phyloP scores from a whole-genome alignment of 2,113 vertebrate species.

The Syrrhaptes paradoxus region DNA sequence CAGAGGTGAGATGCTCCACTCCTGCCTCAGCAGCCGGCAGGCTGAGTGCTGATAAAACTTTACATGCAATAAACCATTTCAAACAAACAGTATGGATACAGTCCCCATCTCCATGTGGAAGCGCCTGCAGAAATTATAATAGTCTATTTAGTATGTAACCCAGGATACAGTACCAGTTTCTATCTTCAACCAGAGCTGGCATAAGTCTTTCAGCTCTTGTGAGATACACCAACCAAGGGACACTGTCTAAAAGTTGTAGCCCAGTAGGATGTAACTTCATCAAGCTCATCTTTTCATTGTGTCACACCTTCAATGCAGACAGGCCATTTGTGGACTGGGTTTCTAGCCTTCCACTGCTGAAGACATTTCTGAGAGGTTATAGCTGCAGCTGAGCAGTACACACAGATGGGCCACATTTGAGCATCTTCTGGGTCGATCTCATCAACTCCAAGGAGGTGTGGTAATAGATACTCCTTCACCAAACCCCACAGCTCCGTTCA shows the following conservation, averaged over 20 bases:
- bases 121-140: not conserved
- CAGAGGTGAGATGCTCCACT: not conserved
- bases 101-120: not conserved
- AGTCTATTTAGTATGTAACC: not conserved
- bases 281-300: not conserved
- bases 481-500: not conserved
- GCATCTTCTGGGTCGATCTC: not conserved
- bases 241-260: too few relatives aligned
- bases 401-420: not conserved
- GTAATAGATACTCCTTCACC: not conserved
- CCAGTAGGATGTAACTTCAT: not conserved
- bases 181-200: not conserved
- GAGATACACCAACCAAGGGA: fast-evolving
- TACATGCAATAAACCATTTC: not conserved
- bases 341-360: not conserved
- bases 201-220: not conserved
- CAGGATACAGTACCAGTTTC: not conserved
- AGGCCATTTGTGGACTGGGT: not conserved
- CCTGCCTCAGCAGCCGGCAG: not conserved
- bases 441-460: fast-evolving
- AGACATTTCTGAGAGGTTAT: not conserved
- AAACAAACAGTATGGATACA: not conserved
- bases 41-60: not conserved
- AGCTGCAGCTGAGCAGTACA: too few relatives aligned
- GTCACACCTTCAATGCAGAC: not conserved